Evolutionary conservation across 2,113 vertebrate genomes (phyloP).

Genomic region (Istiophorus platypterus): DNA sequence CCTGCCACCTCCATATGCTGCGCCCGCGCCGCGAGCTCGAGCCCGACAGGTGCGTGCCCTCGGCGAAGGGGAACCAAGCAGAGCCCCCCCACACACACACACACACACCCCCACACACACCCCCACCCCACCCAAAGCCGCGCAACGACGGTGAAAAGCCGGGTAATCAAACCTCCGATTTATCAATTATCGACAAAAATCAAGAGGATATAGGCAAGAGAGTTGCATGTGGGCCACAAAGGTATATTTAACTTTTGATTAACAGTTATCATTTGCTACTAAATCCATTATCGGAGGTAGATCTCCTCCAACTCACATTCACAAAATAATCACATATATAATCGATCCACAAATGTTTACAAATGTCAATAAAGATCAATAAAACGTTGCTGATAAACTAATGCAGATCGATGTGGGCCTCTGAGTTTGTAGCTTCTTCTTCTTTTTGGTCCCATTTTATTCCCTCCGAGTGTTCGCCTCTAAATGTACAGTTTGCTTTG

Average conservation of each 20-base stretch:
- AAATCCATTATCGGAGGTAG: too few relatives aligned
- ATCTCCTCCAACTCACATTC: too few relatives aligned
- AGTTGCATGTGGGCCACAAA: too few relatives aligned
- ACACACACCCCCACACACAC: too few relatives aligned
- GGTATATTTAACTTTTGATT: too few relatives aligned
- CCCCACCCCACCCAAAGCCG: not conserved
- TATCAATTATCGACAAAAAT: not conserved
- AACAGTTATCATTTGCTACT: too few relatives aligned
- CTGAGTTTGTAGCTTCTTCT: too few relatives aligned
- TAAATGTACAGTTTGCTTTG: not conserved
- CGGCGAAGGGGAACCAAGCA: slow-evolving; percentile 15
- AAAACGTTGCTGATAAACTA: not conserved
- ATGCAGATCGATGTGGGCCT: not conserved
- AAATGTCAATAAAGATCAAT: not conserved
- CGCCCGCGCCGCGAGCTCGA: slow-evolving; percentile 24
- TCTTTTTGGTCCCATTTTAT: not conserved
- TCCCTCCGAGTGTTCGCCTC: not conserved
- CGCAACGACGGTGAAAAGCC: not conserved
- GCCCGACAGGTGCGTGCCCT: slow-evolving; percentile 66
- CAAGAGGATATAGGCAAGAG: too few relatives aligned
- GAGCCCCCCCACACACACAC: too few relatives aligned
- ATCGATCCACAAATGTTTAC: not conserved
- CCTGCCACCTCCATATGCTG: slow-evolving; percentile 83
- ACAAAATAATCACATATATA: too few relatives aligned
- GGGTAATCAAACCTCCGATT: not conserved